Conservation (phyloP, 1,140 invertebrate species). For the Euwallacea fornicatus region DNA sequence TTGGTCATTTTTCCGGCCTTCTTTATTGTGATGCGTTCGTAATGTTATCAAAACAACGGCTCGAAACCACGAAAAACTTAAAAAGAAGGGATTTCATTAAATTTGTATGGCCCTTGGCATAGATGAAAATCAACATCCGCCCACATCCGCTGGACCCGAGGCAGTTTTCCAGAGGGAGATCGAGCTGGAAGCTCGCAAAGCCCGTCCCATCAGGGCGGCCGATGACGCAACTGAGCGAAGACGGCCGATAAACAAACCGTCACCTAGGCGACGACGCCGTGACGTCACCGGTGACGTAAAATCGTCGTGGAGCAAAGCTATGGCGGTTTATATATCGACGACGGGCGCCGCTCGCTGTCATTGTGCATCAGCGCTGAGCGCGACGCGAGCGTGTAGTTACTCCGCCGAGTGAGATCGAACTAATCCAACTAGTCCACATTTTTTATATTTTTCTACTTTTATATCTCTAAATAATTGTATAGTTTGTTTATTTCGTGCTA, state of each 20-base stretch:
- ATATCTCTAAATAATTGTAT: conserved; percentile 49
- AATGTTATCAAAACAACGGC: too few species aligned
- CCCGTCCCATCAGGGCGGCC: conserved; percentile 24
- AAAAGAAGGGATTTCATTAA: too few species aligned
- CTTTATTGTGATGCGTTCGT: too few species aligned
- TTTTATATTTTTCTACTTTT: conserved; percentile 55
- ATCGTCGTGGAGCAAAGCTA: conserved; percentile 39
- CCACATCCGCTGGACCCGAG: conserved; percentile 5
- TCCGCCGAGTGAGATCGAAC: conserved; percentile 44
- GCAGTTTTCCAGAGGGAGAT: background rate
- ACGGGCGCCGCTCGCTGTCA: conserved; percentile 45
- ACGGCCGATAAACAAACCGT: conserved; percentile 51
- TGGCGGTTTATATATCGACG: conserved; percentile 52
- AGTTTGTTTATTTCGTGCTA: conserved; percentile 48
- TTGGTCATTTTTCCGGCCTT: too few species aligned
- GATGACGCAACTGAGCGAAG: conserved; percentile 46
- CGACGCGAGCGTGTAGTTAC: conserved; percentile 47
- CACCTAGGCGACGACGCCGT: conserved; percentile 47
- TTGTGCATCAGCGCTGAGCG: conserved; percentile 49
- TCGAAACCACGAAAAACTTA: too few species aligned
- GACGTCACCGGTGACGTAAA: conserved; percentile 50
- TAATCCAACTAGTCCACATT: conserved; percentile 48
- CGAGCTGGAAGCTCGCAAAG: background rate
- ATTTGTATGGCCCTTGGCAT: too few species aligned
- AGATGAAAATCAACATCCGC: conserved; percentile 6